Base-by-base conservation (phyloP, 2,888 invertebrate genomes). In the Pemphredon lugubris region DNA sequence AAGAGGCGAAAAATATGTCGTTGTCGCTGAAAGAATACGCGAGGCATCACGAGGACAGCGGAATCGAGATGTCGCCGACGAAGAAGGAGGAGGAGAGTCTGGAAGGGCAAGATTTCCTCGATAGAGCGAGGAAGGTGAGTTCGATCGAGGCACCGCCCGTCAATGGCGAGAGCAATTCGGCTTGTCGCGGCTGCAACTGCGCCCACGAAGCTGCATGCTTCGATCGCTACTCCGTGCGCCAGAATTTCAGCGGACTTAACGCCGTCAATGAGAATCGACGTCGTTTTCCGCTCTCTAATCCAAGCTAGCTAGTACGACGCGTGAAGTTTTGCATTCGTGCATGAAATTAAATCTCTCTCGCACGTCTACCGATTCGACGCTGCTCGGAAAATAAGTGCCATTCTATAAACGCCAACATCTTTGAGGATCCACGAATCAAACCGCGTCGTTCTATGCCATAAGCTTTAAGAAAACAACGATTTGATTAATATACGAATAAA, bases 111-210 rank as follows among this genome's bases (percentile, higher is more conserved):
- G 90, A 90, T 53, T 86, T 91, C 47, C 76, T 89, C 77, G 86
- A 84, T 51, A 86, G 87, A 65, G 85, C 91, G 83, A 91, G 90
- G 80, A 90, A 91, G 92, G 92, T 92, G 89, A 90, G 91, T 90
- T 81, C 84, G 54, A 79, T 82, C 70, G 88, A 86, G 21, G 73
- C 51, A 40, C 26, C 68, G 21, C 45, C 70, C 21, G 69, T 75
- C 40, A 69, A 69, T 32, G 68, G 44, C 44, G 59, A 64, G n/a
- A 20, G 65, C 39, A 70, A 21, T 58, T 51, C 70, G 30, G 51
- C 69, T 57, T 57, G 51, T 42, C 69, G 68, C 57, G 54, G 68
- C 55, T 75, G 70, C 44, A 75, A 51, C 21, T 78, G 64, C 42
- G 23, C 3, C n/a, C 44, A 70, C 23, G 57, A 66, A 45, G 34